A percentile compares a stretch with the other conserved stretches of the same genome.
Conservation (phyloP, 2,888 invertebrate genomes). For the Tenthredo notha region DNA sequence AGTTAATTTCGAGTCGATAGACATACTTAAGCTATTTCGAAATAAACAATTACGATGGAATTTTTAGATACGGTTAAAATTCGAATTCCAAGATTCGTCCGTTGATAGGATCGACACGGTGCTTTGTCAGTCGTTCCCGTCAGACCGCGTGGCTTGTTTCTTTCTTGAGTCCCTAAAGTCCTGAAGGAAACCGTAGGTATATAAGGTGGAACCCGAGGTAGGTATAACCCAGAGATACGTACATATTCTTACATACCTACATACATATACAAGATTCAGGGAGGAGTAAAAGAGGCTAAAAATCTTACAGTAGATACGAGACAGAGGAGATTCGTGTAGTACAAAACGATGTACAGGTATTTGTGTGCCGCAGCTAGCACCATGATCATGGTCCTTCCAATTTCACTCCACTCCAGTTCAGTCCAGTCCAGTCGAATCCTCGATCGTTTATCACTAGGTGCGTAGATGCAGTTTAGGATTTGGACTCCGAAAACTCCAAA, state of each 20-base stretch:
- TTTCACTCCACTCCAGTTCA: not conserved
- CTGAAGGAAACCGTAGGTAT: slow-evolving; percentile 22
- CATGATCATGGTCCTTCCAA: not conserved
- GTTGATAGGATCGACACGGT: slow-evolving; percentile 65
- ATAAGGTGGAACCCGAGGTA: not conserved
- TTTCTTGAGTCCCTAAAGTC: slow-evolving; percentile 26
- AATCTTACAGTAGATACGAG: not conserved
- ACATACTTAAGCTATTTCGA: slow-evolving; percentile 54
- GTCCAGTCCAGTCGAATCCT: not conserved
- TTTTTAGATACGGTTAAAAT: slow-evolving; percentile 71
- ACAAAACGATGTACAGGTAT: slow-evolving; percentile 47
- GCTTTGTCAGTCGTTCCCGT: slow-evolving; percentile 54
- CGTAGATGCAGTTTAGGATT: slow-evolving; percentile 22
- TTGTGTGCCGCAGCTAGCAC: not conserved
- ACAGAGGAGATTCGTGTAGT: slow-evolving; percentile 10
- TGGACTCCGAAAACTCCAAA: not conserved
- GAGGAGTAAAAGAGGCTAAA: slow-evolving; percentile 54
- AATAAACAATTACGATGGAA: slow-evolving; percentile 76
- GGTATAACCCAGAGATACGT: not conserved
- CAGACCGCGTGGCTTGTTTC: slow-evolving; percentile 61
- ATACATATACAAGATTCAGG: slow-evolving; percentile 20
- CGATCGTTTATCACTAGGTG: slow-evolving; percentile 21
- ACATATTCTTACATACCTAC: not conserved
- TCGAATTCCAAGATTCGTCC: slow-evolving; percentile 73
- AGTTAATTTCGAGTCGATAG: slow-evolving; percentile 16